Evolutionary conservation across 2,888 invertebrate genomes (phyloP), one percentile per base, ranked within the genome.

Genomic region (Osmoderma eremita): DNA sequence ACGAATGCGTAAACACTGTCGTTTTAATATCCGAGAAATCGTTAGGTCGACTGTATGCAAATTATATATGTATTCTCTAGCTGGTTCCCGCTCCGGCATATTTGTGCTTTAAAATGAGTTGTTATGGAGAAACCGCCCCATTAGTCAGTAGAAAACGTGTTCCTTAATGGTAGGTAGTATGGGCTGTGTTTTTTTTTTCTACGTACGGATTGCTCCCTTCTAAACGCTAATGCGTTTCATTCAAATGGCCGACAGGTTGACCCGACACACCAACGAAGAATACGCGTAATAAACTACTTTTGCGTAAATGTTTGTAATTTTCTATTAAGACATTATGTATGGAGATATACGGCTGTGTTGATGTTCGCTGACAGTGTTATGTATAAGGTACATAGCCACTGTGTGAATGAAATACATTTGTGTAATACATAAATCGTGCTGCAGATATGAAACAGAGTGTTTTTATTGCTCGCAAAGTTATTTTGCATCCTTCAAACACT

Each of bases 221-320:
- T 61, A 45, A 61, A 45, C 58, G 30, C 58, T 36, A 30, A 61
- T 22, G 24, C 42, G 45, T 61, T 61, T 61, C 45, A 61, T 48
- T 61, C 30, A 61, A 48, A 61, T 36, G 45, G 48, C 58, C 45
- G 30, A 24, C 48, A 20, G 15, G 48, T 18, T 56, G 58, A 45
- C 42, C 58, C 45, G 17, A 12, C 1, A 12, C 13, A 13, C 17
- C 38, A 36, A 45, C 24, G 45, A 45, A 42, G 36, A 61, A 45
- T 61, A 45, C 58, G 45, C 42, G 45, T 61, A 45, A 45, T 45
- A 30, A 61, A 61, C 58, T 42, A 61, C 58, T 61, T 61, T 61
- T 61, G 30, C 45, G 58, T 45, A 41, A 61, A 30, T 45, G 42
- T 45, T 41, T 22, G 56, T 42, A 61, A 61, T 61, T 45, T 61